Percentiles rank a stretch among this genome's conserved stretches.
These are phyloP conservation scores for Balaenoptera acutorostrata DNA, from an alignment of 2,113 vertebrate genomes.

Conservation along the genomic window DNA sequence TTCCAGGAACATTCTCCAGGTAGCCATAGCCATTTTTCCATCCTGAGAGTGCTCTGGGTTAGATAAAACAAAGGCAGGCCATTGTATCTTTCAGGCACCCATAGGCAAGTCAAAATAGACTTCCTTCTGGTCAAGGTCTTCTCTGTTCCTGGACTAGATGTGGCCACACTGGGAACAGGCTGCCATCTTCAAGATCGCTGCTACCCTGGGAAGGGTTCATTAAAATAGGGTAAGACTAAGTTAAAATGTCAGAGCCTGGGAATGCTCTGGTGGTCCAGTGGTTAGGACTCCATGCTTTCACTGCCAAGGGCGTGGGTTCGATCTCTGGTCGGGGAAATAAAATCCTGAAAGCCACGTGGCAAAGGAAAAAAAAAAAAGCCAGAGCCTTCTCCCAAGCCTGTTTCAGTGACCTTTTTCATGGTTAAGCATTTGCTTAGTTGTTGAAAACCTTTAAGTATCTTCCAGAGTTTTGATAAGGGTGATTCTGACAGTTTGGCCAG, in stretches of 20 bases:
- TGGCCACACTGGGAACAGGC: background rate
- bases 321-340: no score
- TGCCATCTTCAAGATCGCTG: background rate
- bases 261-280: no score
- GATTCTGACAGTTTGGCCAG: background rate
- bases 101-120: background rate
- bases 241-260: background rate
- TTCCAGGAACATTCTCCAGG: no score
- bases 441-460: background rate
- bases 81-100: background rate
- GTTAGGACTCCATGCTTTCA: no score
- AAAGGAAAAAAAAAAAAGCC: background rate
- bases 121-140: background rate
- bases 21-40: no score
- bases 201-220: background rate
- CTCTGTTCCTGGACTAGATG: background rate
- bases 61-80: background rate
- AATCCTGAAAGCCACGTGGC: no score
- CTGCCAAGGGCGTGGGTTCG: no score
- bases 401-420: background rate
- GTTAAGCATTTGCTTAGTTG: background rate
- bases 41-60: background rate
- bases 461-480: background rate
- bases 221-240: background rate
- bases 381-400: no score